These are phyloP conservation scores for Ernsta delagoae DNA, from an alignment of 2,888 invertebrate species.

Conservation along the genomic window DNA sequence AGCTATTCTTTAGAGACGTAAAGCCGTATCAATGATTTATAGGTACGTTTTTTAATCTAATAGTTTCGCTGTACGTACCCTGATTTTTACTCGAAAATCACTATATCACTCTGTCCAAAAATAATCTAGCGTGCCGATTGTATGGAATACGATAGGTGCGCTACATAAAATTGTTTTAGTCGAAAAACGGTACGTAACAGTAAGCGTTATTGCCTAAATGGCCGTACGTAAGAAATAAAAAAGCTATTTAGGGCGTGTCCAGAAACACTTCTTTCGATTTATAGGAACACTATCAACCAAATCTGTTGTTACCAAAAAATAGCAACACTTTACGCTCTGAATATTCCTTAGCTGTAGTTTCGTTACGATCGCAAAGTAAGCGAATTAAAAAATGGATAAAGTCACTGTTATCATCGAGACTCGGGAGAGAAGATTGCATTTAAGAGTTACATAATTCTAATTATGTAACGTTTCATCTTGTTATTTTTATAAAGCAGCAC, in stretches of 20 bases:
- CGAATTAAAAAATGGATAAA: background rate
- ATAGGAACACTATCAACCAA: slow-evolving; percentile 40
- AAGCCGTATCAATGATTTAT: too few relatives aligned
- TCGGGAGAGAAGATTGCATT: background rate
- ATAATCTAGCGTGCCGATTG: background rate
- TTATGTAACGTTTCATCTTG: slow-evolving; percentile 1
- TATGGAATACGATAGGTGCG: background rate
- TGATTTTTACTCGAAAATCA: background rate
- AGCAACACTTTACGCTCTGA: slow-evolving; percentile 4
- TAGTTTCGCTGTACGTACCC: background rate
- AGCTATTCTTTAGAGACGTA: too few relatives aligned
- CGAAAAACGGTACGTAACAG: slow-evolving; percentile 25
- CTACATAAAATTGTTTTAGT: slow-evolving; percentile 11
- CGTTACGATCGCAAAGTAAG: background rate
- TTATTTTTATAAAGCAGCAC: background rate
- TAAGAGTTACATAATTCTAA: background rate
- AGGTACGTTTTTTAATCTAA: too few relatives aligned
- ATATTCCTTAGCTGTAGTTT: too few relatives aligned
- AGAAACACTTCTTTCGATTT: slow-evolving; percentile 40
- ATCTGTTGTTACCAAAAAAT: slow-evolving; percentile 39
- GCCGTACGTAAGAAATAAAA: slow-evolving; percentile 29
- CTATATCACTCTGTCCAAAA: background rate
- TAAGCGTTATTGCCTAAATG: slow-evolving; percentile 26
- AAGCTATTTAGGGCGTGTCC: slow-evolving; percentile 28
- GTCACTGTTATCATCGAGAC: background rate